phyloP scores from a whole-genome alignment of 2,113 vertebrate genomes.

The Sarotherodon lohbergeri region DNA sequence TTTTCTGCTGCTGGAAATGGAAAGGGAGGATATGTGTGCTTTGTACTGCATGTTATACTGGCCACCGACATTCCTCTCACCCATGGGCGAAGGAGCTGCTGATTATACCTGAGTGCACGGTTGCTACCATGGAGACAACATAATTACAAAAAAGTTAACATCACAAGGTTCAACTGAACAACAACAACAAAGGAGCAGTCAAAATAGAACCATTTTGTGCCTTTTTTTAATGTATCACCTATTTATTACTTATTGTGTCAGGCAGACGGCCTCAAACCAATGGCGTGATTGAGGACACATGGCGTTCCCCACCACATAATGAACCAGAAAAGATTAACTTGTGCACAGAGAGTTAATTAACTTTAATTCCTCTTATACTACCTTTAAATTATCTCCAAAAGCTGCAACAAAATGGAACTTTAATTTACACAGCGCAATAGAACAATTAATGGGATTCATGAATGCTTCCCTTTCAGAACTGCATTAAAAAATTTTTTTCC shows the following conservation, averaged over 20 bases:
- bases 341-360: conserved; percentile 52
- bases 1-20: neutral
- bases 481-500: neutral
- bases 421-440: conserved; percentile 25
- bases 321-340: conserved; percentile 56
- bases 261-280: conserved; percentile 1
- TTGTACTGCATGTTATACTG: neutral
- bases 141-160: neutral
- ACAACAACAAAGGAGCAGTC: neutral
- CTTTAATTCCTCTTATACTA: conserved; percentile 53
- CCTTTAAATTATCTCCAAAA: conserved; percentile 61
- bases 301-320: conserved; percentile 4
- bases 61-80: neutral
- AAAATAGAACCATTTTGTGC: neutral
- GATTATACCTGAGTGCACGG: neutral
- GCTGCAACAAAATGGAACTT: conserved; percentile 47
- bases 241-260: neutral
- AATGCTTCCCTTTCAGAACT: conserved; percentile 15
- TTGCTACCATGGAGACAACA: neutral
- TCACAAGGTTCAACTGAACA: neutral
- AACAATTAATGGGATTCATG: conserved; percentile 45
- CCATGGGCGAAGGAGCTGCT: neutral
- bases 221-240: neutral
- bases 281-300: neutral
- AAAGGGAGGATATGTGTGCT: neutral